A percentile compares a stretch with the other conserved stretches of the same genome.
These are phyloP conservation scores for Opisthocomus hoazin DNA, from an alignment of 2,113 vertebrate species.

Conservation along the genomic window DNA sequence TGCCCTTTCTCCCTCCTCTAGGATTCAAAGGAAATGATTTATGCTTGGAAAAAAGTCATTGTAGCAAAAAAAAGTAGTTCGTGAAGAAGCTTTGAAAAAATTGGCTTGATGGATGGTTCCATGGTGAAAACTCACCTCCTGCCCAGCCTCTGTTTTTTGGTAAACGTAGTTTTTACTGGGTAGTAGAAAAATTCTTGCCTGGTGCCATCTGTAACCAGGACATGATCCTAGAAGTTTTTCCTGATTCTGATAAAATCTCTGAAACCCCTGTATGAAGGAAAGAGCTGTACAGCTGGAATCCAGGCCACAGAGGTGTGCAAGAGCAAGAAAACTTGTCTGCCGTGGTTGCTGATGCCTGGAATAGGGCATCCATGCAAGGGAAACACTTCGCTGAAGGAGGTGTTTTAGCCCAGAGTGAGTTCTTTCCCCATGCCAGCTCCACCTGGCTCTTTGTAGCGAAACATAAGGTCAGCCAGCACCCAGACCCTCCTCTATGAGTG, in stretches of 20 bases:
- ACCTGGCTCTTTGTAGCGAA: neutral
- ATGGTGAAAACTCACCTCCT: neutral
- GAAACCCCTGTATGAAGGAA: neutral
- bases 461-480: neutral
- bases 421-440: neutral
- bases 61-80: neutral
- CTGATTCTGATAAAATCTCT: neutral
- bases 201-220: neutral
- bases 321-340: neutral
- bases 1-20: neutral
- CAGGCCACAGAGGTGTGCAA: neutral
- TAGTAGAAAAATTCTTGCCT: neutral
- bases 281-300: neutral
- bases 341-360: neutral
- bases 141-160: no score
- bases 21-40: neutral
- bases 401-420: neutral
- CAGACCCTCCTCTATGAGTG: fast-evolving
- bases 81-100: neutral
- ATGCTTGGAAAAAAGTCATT: neutral
- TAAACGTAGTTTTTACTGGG: neutral
- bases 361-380: neutral
- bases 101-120: neutral
- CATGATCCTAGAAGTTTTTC: neutral
- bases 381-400: neutral